phyloP scores from a whole-genome alignment of 2,797 vertebrate species.

The Tapirus indicus region DNA sequence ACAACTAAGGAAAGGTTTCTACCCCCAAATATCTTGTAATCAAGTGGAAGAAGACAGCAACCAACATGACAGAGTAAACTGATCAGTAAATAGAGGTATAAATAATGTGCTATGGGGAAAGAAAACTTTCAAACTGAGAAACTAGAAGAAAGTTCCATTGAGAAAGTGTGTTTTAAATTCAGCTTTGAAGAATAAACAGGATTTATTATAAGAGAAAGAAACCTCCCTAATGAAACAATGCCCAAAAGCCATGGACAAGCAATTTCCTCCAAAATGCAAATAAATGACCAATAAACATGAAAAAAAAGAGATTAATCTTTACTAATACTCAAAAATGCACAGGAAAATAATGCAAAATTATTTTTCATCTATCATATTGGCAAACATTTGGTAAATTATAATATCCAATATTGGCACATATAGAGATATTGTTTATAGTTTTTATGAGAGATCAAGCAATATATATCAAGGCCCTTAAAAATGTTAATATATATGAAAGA shows the following conservation, averaged over 20 bases:
- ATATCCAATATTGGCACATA: not conserved
- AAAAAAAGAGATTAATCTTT: not conserved
- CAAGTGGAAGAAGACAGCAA: not conserved
- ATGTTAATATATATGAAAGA: not conserved
- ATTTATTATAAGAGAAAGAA: not conserved
- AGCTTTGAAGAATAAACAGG: slow-evolving; percentile 24
- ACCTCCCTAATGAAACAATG: not conserved
- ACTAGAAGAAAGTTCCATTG: not conserved
- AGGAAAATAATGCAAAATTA: slow-evolving; percentile 29
- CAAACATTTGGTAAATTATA: not conserved
- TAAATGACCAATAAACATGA: not conserved
- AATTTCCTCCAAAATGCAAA: slow-evolving; percentile 41
- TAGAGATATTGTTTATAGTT: not conserved
- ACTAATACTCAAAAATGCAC: slow-evolving; percentile 11
- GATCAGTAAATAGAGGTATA: slow-evolving; percentile 25
- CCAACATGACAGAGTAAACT: not conserved
- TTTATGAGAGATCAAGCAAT: slow-evolving; percentile 10
- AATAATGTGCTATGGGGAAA: not conserved
- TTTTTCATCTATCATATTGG: not conserved
- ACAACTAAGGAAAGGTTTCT: slow-evolving; percentile 33
- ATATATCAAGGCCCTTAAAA: slow-evolving; percentile 19
- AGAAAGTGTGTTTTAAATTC: slow-evolving; percentile 33
- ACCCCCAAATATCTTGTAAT: not conserved
- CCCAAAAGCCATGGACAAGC: not conserved
- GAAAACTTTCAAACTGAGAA: not conserved